These are phyloP conservation scores for Triplophysa tibetana DNA, from an alignment of 2,113 vertebrate species.

Conservation along the genomic window DNA sequence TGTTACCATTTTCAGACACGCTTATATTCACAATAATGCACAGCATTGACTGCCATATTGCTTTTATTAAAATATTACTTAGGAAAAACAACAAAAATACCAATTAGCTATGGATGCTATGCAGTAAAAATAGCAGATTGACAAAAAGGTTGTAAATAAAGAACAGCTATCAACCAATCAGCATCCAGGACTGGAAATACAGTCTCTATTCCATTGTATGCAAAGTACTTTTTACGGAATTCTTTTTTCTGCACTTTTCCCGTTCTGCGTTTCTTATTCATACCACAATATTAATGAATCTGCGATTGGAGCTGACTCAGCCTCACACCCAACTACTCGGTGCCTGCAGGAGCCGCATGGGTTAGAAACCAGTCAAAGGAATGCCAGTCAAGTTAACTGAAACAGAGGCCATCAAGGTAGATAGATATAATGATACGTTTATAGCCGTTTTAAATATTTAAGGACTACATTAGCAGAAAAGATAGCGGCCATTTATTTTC, in stretches of 20 bases:
- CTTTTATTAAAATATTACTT: too few relatives aligned
- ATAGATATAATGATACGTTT: slow-evolving; percentile 21
- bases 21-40: too few relatives aligned
- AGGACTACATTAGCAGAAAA: slow-evolving; percentile 14
- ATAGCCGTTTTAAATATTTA: slow-evolving; percentile 33
- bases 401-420: slow-evolving; percentile 3
- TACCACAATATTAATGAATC: slow-evolving; percentile 37
- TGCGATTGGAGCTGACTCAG: not conserved
- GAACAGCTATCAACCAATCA: too few relatives aligned
- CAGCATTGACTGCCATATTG: too few relatives aligned
- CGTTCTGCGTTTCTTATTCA: slow-evolving; percentile 9
- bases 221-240: slow-evolving; percentile 36
- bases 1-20: too few relatives aligned
- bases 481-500: slow-evolving; percentile 36
- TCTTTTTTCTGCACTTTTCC: slow-evolving; percentile 28
- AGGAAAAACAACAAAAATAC: too few relatives aligned
- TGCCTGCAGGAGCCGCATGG: not conserved
- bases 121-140: too few relatives aligned
- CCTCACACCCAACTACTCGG: not conserved
- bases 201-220: not conserved
- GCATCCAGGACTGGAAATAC: too few relatives aligned
- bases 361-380: slow-evolving; percentile 12
- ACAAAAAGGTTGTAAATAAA: too few relatives aligned
- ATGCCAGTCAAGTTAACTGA: slow-evolving; percentile 31
- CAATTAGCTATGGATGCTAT: too few relatives aligned